Evolutionary conservation across 2,888 invertebrate species (phyloP).

Genomic region (Scaptomyza parva): DNA sequence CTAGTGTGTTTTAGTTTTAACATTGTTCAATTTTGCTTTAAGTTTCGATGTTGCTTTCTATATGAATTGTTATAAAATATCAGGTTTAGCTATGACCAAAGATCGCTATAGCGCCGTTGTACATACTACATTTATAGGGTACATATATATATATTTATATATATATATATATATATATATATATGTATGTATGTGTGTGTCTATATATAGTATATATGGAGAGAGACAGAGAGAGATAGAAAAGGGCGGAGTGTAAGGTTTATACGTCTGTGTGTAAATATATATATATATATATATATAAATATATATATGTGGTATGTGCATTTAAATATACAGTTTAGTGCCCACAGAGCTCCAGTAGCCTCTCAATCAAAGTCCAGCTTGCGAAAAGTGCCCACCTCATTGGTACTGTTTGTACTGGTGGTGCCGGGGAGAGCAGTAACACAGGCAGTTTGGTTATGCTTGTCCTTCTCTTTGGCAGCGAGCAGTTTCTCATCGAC

Average conservation of each 20-base stretch:
- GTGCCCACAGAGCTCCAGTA: slow-evolving; percentile 21
- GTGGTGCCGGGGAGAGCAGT: slow-evolving; percentile 11
- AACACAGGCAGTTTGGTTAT: slow-evolving; percentile 23
- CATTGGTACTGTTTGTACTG: background rate
- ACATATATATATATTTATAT: slow-evolving; percentile 18
- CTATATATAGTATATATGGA: slow-evolving; percentile 2
- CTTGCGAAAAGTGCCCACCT: slow-evolving; percentile 77
- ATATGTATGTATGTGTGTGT: slow-evolving; percentile 13
- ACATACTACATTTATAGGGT: slow-evolving; percentile 25
- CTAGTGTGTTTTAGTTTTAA: slow-evolving; percentile 49
- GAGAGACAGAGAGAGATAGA: slow-evolving; percentile 19
- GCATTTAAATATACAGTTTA: slow-evolving; percentile 67
- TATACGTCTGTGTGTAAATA: background rate
- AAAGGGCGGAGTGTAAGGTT: slow-evolving; percentile 3
- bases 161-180: slow-evolving; percentile 1
- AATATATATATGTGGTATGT: slow-evolving; percentile 56
- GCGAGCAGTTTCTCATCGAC: slow-evolving; percentile 72
- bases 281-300: slow-evolving; percentile 32
- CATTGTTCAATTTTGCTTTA: slow-evolving; percentile 71
- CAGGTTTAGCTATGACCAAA: slow-evolving; percentile 76
- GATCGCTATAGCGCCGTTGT: slow-evolving; percentile 53
- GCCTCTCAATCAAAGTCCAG: slow-evolving; percentile 74
- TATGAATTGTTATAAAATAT: slow-evolving; percentile 72
- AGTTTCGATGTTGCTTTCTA: slow-evolving; percentile 63
- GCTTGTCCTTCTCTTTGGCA: slow-evolving; percentile 50